Percentiles rank a stretch among this genome's conserved stretches.
Conservation (phyloP, 2,797 vertebrate genomes). For the Smutsia temminckii region DNA sequence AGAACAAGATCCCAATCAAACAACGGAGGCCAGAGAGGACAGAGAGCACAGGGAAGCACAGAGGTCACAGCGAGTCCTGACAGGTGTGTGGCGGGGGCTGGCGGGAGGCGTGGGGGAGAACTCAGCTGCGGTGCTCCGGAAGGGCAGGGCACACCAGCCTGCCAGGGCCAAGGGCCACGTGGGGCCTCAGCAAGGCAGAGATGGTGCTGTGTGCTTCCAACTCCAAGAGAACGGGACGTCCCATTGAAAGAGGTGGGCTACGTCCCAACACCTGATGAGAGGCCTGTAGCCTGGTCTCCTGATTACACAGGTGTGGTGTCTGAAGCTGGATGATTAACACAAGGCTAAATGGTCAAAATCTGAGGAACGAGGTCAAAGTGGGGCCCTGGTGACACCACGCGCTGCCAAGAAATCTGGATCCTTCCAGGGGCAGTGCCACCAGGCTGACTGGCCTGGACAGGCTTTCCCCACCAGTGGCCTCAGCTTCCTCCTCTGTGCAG, state of each 20-base stretch:
- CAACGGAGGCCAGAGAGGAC: not conserved
- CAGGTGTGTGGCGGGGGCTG: not conserved
- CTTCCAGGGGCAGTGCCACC: not conserved
- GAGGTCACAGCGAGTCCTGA: not conserved
- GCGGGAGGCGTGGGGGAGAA: not conserved
- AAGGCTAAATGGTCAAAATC: not conserved
- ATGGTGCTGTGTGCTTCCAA: not conserved
- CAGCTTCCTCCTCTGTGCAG: not conserved
- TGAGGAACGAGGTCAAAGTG: not conserved
- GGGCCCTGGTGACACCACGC: not conserved
- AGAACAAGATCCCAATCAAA: not conserved
- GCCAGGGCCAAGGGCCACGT: not conserved
- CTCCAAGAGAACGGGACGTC: not conserved
- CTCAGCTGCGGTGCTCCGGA: not conserved
- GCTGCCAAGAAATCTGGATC: not conserved
- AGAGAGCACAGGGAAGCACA: not conserved
- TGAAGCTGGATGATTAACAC: not conserved
- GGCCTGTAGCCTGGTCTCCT: not conserved
- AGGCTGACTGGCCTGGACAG: not conserved
- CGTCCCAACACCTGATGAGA: conserved; percentile 7
- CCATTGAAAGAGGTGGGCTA: not conserved
- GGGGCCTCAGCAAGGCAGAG: not conserved
- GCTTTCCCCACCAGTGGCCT: not conserved
- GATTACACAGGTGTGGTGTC: not conserved
- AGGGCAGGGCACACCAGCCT: not conserved